Conservation (phyloP, 2,113 vertebrate species). For the Oncorhynchus mykiss region DNA sequence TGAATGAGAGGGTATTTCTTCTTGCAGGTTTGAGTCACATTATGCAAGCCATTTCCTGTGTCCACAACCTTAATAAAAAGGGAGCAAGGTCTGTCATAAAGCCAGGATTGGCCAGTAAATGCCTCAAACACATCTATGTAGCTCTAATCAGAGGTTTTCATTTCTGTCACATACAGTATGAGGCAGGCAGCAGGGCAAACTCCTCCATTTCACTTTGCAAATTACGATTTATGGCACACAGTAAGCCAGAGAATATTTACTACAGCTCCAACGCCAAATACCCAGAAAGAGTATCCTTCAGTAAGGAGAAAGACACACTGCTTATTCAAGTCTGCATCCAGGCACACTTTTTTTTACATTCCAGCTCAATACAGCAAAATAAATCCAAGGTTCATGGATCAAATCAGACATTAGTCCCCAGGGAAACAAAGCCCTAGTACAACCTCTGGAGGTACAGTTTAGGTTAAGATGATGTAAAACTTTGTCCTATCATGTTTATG, state of each 20-base stretch:
- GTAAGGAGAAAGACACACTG: slow-evolving; percentile 37
- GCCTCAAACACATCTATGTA: slow-evolving; percentile 46
- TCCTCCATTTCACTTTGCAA: slow-evolving; percentile 44
- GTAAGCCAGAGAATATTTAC: slow-evolving; percentile 30
- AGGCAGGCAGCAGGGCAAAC: slow-evolving; percentile 41
- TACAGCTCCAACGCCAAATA: slow-evolving; percentile 29
- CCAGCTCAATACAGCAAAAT: slow-evolving; percentile 19
- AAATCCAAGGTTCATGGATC: slow-evolving; percentile 44
- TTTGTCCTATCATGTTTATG: too few species aligned
- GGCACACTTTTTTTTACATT: neutral
- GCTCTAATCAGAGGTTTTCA: slow-evolving; percentile 31
- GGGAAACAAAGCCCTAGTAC: neutral
- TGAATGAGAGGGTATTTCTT: slow-evolving; percentile 8
- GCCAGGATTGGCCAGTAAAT: slow-evolving; percentile 8
- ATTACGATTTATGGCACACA: slow-evolving; percentile 42
- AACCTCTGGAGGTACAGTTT: too few species aligned
- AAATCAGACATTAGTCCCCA: slow-evolving; percentile 17
- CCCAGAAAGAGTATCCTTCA: slow-evolving; percentile 28
- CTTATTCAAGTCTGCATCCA: slow-evolving; percentile 33
- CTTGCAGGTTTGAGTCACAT: slow-evolving; percentile 8
- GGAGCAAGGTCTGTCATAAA: slow-evolving; percentile 27
- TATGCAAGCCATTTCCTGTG: slow-evolving; percentile 46
- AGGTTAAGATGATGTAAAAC: too few species aligned
- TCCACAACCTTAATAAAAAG: slow-evolving; percentile 29
- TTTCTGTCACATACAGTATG: slow-evolving; percentile 43